A percentile compares a stretch with the other conserved stretches of the same genome.
Conservation (phyloP, 2,888 invertebrate species). For the Incurvaria masculella region DNA sequence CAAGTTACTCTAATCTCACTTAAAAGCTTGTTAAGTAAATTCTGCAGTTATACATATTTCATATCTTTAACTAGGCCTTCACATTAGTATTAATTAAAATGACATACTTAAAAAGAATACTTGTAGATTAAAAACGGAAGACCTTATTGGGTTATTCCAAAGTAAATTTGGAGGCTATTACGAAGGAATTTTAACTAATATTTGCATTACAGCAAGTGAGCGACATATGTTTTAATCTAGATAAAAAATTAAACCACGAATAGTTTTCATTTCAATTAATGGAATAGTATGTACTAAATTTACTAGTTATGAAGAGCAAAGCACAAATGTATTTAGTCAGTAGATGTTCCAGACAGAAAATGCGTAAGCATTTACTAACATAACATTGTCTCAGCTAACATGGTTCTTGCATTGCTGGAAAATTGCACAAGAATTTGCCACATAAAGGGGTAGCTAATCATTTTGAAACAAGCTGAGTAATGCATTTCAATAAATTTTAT, state of each 20-base stretch:
- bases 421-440: too few relatives aligned
- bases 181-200: background rate
- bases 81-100: background rate
- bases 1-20: slow-evolving; percentile 55
- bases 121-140: background rate
- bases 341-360: too few relatives aligned
- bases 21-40: slow-evolving; percentile 41
- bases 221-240: background rate
- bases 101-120: background rate
- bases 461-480: too few relatives aligned
- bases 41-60: slow-evolving; percentile 12
- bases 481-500: too few relatives aligned
- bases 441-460: too few relatives aligned
- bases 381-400: too few relatives aligned
- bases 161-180: background rate
- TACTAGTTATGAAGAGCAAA: too few relatives aligned
- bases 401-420: too few relatives aligned
- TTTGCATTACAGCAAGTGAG: background rate
- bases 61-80: background rate
- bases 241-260: background rate
- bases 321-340: too few relatives aligned
- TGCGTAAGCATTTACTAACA: too few relatives aligned
- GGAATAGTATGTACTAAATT: background rate
- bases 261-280: background rate
- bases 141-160: background rate